Base-by-base conservation (phyloP, 1,140 invertebrate species). In the Linepithema humile region DNA sequence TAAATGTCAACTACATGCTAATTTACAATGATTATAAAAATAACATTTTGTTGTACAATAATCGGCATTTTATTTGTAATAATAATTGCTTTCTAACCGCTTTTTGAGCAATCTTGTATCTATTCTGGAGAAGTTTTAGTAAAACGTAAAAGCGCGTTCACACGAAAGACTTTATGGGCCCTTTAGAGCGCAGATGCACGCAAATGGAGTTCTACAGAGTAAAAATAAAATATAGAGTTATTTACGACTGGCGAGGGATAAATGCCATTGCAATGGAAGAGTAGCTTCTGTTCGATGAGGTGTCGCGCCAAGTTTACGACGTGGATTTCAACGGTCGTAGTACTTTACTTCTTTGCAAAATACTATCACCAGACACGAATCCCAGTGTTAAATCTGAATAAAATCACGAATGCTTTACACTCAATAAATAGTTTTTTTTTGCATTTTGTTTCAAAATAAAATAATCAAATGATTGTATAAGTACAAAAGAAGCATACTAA, bases 141-240 rank as follows among this genome's bases (percentile, higher is more conserved):
- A 32, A 20, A 40, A 29, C n/a, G n/a, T 70, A 23, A 70, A 80
- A 69, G 23, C 7, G 12, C n/a, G 48, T 70, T 80, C 55, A 70
- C 20, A 35, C 35, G 38, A 62, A 15, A 26, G n/a, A 70, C 43
- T 45, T 53, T 77, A 75, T 43, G 43, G 5, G 12, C 40, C 10
- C 29, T 73, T 32, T 17, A 26, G n/a, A 12, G 15, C 26, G 20
- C 32, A 53, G 40, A 45, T 73, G 35, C 26, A 53, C 64, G 69
- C 59, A 43, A 59, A 62, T 75, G 82, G 32, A 65, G 73, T 64
- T 72, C 38, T 45, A 38, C 15, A 38, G 73, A 55, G 80, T 75
- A 82, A 82, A 82, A 82, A 82, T 60, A 74, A 82, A 82, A 82
- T 60, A 1, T 50, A 48, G n/a, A 75, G 40, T 75, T 73, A 75